phyloP scores from a whole-genome alignment of 2,113 vertebrate genomes.

The Tautogolabrus adspersus region DNA sequence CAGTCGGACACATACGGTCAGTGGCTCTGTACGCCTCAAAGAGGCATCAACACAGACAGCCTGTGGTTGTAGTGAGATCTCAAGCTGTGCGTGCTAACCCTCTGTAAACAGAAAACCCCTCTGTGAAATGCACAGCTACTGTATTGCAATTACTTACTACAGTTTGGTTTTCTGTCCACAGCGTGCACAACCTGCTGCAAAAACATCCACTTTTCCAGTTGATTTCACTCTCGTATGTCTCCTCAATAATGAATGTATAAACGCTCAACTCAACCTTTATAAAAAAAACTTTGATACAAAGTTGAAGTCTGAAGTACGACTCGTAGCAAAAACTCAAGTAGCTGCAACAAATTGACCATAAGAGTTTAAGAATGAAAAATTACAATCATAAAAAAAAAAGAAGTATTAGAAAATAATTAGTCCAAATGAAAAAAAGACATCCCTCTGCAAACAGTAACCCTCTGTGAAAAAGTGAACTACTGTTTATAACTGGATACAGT shows the following conservation, averaged over 20 bases:
- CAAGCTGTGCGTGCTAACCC: slow-evolving; percentile 4
- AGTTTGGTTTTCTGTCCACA: neutral
- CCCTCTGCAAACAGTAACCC: too few relatives aligned
- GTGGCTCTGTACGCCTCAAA: slow-evolving; percentile 21
- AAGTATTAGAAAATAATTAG: too few relatives aligned
- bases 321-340: neutral
- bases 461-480: too few relatives aligned
- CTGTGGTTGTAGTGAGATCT: slow-evolving; percentile 30
- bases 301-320: too few relatives aligned
- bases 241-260: slow-evolving; percentile 40
- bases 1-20: slow-evolving; percentile 54
- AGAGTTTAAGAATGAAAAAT: too few relatives aligned
- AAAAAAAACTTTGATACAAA: too few relatives aligned
- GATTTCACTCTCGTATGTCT: slow-evolving; percentile 35
- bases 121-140: slow-evolving; percentile 28
- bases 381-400: neutral
- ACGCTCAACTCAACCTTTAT: neutral
- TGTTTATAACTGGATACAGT: too few relatives aligned
- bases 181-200: slow-evolving; percentile 38
- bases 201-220: slow-evolving; percentile 17
- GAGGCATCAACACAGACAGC: slow-evolving; percentile 39
- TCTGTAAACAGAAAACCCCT: slow-evolving; percentile 52
- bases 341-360: too few relatives aligned
- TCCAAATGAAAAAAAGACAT: too few relatives aligned
- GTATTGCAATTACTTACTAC: slow-evolving; percentile 26